phyloP scores from a whole-genome alignment of 2,888 invertebrate species.

The Erynnis tages region DNA sequence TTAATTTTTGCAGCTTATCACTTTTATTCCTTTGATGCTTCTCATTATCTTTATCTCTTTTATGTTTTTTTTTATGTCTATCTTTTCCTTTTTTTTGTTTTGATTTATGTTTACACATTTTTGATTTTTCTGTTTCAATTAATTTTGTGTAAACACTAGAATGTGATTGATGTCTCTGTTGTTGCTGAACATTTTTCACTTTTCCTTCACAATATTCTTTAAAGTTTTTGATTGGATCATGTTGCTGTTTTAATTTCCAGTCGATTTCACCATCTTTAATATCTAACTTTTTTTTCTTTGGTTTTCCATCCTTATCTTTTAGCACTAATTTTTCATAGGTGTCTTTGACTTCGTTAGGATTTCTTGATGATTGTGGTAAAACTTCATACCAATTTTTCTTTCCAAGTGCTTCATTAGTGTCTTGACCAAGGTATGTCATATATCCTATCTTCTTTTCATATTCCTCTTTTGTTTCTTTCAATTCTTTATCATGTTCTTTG shows the following conservation, averaged over 20 bases:
- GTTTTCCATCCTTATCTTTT: constrained; percentile 71
- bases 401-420: constrained; percentile 92
- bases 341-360: constrained; percentile 59
- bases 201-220: constrained; percentile 71
- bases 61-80: constrained; percentile 42
- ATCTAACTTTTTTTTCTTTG: constrained; percentile 51
- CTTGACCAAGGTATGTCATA: constrained; percentile 96
- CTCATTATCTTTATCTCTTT: constrained; percentile 54
- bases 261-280: constrained; percentile 83
- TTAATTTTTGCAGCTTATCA: constrained; percentile 83
- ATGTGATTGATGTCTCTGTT: background rate
- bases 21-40: too few species aligned
- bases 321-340: constrained; percentile 72
- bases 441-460: constrained; percentile 99
- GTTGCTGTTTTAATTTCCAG: constrained; percentile 83
- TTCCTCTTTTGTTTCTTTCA: constrained; percentile 95
- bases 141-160: background rate
- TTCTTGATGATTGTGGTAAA: constrained; percentile 79
- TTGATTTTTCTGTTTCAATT: background rate
- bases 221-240: constrained; percentile 89
- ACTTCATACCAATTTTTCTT: constrained; percentile 95
- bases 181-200: background rate
- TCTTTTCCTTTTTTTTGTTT: constrained; percentile 48
- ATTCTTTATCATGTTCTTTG: constrained; percentile 93
- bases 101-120: too few species aligned